Base-by-base conservation (phyloP, 1,140 invertebrate genomes). In the Brachionus sp. region DNA sequence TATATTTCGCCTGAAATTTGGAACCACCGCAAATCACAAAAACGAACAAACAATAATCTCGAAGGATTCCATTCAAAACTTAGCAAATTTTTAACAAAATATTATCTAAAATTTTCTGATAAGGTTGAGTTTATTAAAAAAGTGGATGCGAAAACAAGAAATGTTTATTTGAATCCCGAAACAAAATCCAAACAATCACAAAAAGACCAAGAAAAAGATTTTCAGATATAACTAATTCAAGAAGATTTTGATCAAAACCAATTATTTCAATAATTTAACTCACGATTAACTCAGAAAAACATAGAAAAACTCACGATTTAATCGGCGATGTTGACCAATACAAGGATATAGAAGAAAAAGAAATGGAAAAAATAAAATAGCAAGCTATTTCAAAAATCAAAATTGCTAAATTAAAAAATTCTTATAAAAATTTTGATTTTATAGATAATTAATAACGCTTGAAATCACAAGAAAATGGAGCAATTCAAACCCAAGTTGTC, bases 21-120 rank as follows among this genome's bases (percentile, higher is more conserved):
- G 37, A 70, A 70, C 37, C 66, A 70, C 19, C 7, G 1, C 19
- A 3, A 19, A 7, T 39, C 66, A 5, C 33, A 70, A 37, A 70
- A 70, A 70, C n/a, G 66, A 3, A 68, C 64, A 68, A 68, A 68
- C 29, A 68, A 68, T 35, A 10, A 68, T 68, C 29, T 68, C 3
- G 64, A 35, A 35, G 64, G 64, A 3, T 68, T 68, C 6, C 64
- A 68, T 37, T 68, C 64, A 68, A 35, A 33, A 13, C 29, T 68
- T 2, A 68, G 19, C 0, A 19, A 62, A 3, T 62, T 62, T 62
- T 62, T 62, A 25, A 10, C 53, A 5, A 62, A 62, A 25, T 62
- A 62, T 25, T 16, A 62, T 25, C 53, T 16, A 62, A 62, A 64
- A 10, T 64, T 64, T 64, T 5, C 23, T 10, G 57, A 64, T 29